A percentile compares a stretch with the other conserved stretches of the same genome.
Conservation (phyloP, 2,113 vertebrate species). For the Anguilla rostrata region DNA sequence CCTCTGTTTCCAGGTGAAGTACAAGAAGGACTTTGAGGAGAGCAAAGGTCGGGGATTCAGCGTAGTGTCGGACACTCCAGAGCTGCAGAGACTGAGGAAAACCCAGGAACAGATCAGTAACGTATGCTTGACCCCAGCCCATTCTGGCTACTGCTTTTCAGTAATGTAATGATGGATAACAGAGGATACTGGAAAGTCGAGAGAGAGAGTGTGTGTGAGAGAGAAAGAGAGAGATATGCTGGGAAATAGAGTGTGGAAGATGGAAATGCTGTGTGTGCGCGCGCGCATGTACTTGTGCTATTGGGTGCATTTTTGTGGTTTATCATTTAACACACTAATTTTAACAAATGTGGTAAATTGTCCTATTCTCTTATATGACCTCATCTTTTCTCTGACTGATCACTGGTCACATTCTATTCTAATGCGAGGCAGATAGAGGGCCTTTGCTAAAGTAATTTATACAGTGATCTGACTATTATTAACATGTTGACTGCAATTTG, state of each 20-base stretch:
- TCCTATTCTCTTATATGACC: not conserved
- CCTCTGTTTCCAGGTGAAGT: slow-evolving; percentile 79
- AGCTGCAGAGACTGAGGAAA: slow-evolving; percentile 89
- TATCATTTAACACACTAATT: slow-evolving; percentile 2
- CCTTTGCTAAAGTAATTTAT: too few species aligned
- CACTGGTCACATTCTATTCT: not conserved
- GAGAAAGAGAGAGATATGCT: not conserved
- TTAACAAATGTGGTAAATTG: not conserved
- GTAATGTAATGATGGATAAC: not conserved
- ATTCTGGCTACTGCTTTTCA: not conserved
- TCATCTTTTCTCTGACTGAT: not conserved
- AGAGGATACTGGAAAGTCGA: not conserved
- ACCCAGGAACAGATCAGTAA: slow-evolving; percentile 97
- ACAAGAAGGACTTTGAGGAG: slow-evolving; percentile 95
- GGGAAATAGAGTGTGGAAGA: not conserved
- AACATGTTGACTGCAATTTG: too few species aligned
- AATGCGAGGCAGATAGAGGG: too few species aligned
- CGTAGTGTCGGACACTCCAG: slow-evolving; percentile 91
- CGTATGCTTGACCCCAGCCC: slow-evolving; percentile 69
- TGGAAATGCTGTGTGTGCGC: not conserved
- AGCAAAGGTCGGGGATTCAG: slow-evolving; percentile 94
- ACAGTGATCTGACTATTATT: too few species aligned
- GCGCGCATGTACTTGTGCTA: not conserved
- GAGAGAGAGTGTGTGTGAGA: too few species aligned
- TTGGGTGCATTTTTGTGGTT: slow-evolving; percentile 10